Base-by-base conservation (phyloP, 2,113 vertebrate species). In the Pollachius pollachius region DNA sequence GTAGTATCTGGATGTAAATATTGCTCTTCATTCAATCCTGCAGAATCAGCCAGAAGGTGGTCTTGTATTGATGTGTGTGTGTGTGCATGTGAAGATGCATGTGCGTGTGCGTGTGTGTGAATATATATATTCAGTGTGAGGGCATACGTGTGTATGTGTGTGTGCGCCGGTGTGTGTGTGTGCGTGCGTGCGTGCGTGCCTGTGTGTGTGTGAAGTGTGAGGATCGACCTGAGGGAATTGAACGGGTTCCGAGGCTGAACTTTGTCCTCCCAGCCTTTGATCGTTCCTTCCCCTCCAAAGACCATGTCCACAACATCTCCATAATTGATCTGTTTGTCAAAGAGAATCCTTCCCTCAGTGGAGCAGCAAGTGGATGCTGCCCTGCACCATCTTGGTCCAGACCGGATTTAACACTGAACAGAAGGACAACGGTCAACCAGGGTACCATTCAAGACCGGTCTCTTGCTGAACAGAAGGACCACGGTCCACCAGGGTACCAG, bases 291-390 rank as follows among this genome's bases (percentile, higher is more conserved):
- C 62, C 84, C 62, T 81, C 74, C 69, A 64, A 74, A 75, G 80
- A 75, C 77, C 67, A 68, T 71, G 64, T 69, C 67, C 76, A 64
- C 73, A 68, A 69, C 67, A 85, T 86, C 70, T 73, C 68, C 79
- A 76, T 81, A 87, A 89, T 81, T 86, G 70, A 87, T 87, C 84
- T 75, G 66, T 68, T 68, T 84, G 68, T 74, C 48, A 18, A 52
- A 62, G 54, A 52, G 61, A 59, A 62, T 5, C 75, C 79, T 68
- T 23, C 71, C 63, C 70, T 67, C 62, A 69, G 74, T 58, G 67
- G 69, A 73, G 75, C 41, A 48, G 41, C 41, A 48, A 87, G 71
- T 74, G 79, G 79, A 79, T 66, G 67, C 67, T 76, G 75, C 48
- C 41, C 62, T 52, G 66, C 71, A 76, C 30, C 68, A 77, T 71